phyloP scores from a whole-genome alignment of 2,888 invertebrate genomes.

The Standfussiana lucernea region DNA sequence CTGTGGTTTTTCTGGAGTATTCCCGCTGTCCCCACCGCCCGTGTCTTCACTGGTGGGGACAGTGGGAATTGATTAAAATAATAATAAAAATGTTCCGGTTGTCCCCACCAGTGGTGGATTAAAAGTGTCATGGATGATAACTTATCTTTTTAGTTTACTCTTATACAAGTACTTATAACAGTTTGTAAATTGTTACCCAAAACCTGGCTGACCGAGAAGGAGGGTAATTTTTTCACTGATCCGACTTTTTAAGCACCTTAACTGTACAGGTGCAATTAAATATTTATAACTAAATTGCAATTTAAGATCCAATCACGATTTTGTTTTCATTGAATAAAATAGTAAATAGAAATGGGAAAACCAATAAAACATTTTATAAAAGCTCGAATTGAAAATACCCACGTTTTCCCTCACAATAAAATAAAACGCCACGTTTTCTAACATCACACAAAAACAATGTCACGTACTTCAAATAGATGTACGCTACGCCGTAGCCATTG shows the following conservation, averaged over 20 bases:
- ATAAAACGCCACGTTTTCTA: conserved; percentile 3
- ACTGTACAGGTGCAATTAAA: neutral
- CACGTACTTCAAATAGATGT: conserved; percentile 41
- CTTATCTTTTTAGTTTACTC: neutral
- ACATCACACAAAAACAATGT: conserved; percentile 17
- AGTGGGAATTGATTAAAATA: too few relatives aligned
- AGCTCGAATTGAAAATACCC: neutral
- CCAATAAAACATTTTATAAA: neutral
- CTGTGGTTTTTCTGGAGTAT: neutral
- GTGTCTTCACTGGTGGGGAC: too few relatives aligned
- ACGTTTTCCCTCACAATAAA: conserved; percentile 3
- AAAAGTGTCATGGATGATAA: neutral
- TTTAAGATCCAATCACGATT: neutral
- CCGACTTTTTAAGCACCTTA: neutral
- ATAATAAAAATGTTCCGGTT: too few relatives aligned
- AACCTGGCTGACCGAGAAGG: neutral
- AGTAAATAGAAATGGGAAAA: neutral
- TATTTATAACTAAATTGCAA: neutral
- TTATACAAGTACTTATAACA: neutral
- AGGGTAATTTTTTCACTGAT: neutral
- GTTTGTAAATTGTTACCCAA: neutral
- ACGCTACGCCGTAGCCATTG: conserved; percentile 46
- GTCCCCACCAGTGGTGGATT: too few relatives aligned
- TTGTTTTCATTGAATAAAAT: neutral
- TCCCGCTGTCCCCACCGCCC: too few relatives aligned